A percentile compares a stretch with the other conserved stretches of the same genome.
These are phyloP conservation scores for Loris lydekkerianus DNA, from an alignment of 2,797 vertebrate species.

Conservation along the genomic window DNA sequence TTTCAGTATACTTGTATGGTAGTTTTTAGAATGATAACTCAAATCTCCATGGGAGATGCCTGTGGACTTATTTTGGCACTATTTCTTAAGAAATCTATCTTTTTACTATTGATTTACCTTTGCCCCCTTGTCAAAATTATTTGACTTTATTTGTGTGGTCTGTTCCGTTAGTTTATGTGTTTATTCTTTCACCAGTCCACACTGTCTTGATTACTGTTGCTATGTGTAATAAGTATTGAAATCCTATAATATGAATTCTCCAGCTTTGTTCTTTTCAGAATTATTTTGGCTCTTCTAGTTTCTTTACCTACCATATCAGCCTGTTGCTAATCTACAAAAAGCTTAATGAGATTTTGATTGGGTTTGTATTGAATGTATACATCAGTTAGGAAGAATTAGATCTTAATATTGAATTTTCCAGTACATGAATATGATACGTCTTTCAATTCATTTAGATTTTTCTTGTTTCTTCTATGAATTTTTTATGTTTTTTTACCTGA, in stretches of 20 bases:
- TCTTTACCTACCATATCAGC: not conserved
- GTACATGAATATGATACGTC: not conserved
- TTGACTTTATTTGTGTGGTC: too few species aligned
- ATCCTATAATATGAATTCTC: too few species aligned
- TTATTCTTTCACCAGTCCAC: too few species aligned
- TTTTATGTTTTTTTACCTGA: not conserved
- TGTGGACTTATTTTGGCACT: too few species aligned
- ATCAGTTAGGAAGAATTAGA: not conserved
- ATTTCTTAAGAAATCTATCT: too few species aligned
- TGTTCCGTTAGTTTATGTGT: too few species aligned
- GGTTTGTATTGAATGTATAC: not conserved
- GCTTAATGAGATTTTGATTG: not conserved
- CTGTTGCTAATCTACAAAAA: not conserved
- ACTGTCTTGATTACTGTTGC: too few species aligned
- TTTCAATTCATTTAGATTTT: constrained; percentile 1
- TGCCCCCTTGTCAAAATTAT: too few species aligned
- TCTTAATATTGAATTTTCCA: not conserved
- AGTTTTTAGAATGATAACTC: not conserved
- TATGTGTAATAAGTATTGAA: too few species aligned
- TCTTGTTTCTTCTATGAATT: not conserved
- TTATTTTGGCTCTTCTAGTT: too few species aligned
- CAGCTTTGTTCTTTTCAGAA: too few species aligned
- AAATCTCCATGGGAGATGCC: not conserved
- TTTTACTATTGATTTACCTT: too few species aligned
- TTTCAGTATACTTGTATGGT: not conserved